Evolutionary conservation across 2,888 invertebrate genomes (phyloP).

Genomic region (Leuctra nigra): DNA sequence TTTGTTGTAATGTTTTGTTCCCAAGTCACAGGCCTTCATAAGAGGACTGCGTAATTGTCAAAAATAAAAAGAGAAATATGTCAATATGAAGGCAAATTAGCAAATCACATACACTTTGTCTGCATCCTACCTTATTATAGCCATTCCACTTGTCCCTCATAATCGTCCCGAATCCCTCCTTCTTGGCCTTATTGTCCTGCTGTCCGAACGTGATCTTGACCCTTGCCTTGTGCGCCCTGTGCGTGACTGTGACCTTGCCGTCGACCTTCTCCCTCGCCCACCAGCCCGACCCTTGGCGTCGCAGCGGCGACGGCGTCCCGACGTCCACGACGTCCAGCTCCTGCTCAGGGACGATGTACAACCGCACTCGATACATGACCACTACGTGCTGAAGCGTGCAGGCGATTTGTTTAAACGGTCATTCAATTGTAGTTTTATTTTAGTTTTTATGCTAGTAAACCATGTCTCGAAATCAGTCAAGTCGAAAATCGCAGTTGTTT

Average conservation of each 20-base stretch:
- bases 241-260: conserved; percentile 17
- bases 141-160: background rate
- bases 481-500: no score
- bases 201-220: conserved; percentile 15
- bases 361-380: conserved; percentile 19
- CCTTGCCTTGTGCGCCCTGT: conserved; percentile 14
- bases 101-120: background rate
- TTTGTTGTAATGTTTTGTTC: no score
- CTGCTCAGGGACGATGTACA: conserved; percentile 22
- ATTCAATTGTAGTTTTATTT: background rate
- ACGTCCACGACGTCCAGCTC: background rate
- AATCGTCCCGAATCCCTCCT: background rate
- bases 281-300: conserved; percentile 3
- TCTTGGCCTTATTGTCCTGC: background rate
- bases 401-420: background rate
- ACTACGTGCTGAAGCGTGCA: no score
- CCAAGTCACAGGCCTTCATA: no score
- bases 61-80: no score
- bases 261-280: background rate
- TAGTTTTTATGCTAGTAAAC: background rate
- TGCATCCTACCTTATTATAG: conserved; percentile 3
- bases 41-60: no score
- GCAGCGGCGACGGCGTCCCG: background rate
- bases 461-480: background rate
- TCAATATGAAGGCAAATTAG: no score